Base-by-base conservation (phyloP, 2,888 invertebrate genomes). In the Drosophila longiperda region DNA sequence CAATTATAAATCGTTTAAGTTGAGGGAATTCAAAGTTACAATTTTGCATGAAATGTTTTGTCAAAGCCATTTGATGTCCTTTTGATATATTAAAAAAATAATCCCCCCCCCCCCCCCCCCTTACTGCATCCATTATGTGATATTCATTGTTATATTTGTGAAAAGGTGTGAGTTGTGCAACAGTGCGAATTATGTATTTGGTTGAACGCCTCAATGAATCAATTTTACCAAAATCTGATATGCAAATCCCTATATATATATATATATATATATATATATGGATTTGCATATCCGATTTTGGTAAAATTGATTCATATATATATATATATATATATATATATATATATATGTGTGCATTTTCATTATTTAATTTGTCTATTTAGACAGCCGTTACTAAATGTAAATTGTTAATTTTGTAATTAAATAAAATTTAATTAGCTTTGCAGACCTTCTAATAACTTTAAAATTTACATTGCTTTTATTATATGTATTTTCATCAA, bases 121-220 rank as follows among this genome's bases (percentile, higher is more conserved):
- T 0, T 2, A 1, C 49, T n/a, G 20, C 6, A 17, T 55, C n/a
- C 26, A 29, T 40, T 53, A 63, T 58, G 66, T 50, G 23, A 61
- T 36, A 57, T 40, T 66, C 60, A 55, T 63, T 52, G 60, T 42
- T 70, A 52, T 53, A 59, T 20, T 60, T 53, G 38, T 38, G 49
- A 40, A 34, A n/a, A 69, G 71, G 73, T 75, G 73, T 59, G 59
- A 60, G 61, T 45, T 53, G 76, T 76, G 64, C 78, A 78, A 78
- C 83, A 68, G 77, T 63, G 88, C 75, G 78, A 85, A 75, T 75
- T 66, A 80, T 85, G 68, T 75, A 82, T 87, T 87, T 77, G 76
- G 78, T 78, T 78, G 75, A 78, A 77, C 66, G 80, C 66, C 60
- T 45, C 66, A 64, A 49, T 65, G 49, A 58, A 59, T 38, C 52